Percentiles rank a stretch among this genome's conserved stretches.
These are phyloP conservation scores for Drosophila persimilis DNA, from an alignment of 1,140 invertebrate genomes.

Conservation along the genomic window DNA sequence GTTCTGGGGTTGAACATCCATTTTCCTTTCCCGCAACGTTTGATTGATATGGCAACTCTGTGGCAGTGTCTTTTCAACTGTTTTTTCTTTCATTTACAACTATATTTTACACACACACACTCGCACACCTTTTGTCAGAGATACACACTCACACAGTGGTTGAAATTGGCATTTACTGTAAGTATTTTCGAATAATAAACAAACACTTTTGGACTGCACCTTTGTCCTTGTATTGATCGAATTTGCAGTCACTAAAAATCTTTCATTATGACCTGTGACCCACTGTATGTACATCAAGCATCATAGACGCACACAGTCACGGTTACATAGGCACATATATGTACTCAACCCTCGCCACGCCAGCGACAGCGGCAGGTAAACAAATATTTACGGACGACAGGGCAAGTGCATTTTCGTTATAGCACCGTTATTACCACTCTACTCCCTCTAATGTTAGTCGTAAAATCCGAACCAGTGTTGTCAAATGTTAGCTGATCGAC, in stretches of 20 bases:
- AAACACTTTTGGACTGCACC: no score
- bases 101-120: conserved; percentile 7
- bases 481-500: conserved; percentile 7
- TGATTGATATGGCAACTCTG: conserved; percentile 14
- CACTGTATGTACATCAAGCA: background rate
- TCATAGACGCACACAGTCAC: conserved; percentile 15
- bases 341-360: conserved; percentile 30
- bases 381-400: conserved; percentile 27
- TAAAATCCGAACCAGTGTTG: no score
- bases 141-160: conserved; percentile 9
- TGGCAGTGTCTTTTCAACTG: conserved; percentile 7
- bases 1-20: conserved; percentile 11
- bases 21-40: background rate
- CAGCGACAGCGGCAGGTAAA: conserved; percentile 31
- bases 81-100: conserved; percentile 1
- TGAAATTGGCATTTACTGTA: no score
- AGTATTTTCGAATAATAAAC: no score
- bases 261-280: no score
- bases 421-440: background rate
- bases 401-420: background rate
- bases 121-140: no score
- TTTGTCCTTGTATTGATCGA: no score
- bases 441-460: no score
- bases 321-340: conserved; percentile 20
- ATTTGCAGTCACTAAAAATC: no score